Evolutionary conservation across 2,113 vertebrate genomes (phyloP).

Genomic region (Gymnobelideus leadbeateri): DNA sequence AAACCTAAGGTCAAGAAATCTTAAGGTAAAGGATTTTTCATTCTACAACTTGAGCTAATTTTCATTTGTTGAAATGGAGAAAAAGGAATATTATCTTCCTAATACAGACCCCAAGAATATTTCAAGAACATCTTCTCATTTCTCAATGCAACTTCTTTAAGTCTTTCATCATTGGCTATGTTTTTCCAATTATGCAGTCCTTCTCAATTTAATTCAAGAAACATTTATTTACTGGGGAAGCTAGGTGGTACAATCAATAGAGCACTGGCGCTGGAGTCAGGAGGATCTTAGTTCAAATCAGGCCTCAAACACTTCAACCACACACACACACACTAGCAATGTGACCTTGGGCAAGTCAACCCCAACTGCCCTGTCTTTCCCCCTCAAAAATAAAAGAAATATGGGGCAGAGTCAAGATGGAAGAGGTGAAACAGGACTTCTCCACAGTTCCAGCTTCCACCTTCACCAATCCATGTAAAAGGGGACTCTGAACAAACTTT

Average conservation of each 20-base stretch:
- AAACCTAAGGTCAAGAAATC: constrained; percentile 56
- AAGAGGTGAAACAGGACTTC: too few relatives aligned
- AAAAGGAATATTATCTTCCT: constrained; percentile 28
- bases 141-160: constrained; percentile 50
- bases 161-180: constrained; percentile 34
- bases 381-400: neutral
- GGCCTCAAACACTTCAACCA: too few relatives aligned
- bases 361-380: too few relatives aligned
- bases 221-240: neutral
- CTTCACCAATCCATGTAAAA: too few relatives aligned
- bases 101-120: neutral
- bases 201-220: constrained; percentile 8
- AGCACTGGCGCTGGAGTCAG: too few relatives aligned
- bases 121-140: neutral
- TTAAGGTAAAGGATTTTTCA: constrained; percentile 67
- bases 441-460: too few relatives aligned
- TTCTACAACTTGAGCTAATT: constrained; percentile 53
- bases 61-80: constrained; percentile 40
- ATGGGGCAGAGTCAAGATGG: too few relatives aligned
- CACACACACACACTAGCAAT: too few relatives aligned
- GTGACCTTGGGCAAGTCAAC: too few relatives aligned
- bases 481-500: too few relatives aligned
- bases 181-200: constrained; percentile 18
- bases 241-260: too few relatives aligned
- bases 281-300: too few relatives aligned